Evolutionary conservation across 2,797 vertebrate species (phyloP).

Genomic region (Tapera naevia): DNA sequence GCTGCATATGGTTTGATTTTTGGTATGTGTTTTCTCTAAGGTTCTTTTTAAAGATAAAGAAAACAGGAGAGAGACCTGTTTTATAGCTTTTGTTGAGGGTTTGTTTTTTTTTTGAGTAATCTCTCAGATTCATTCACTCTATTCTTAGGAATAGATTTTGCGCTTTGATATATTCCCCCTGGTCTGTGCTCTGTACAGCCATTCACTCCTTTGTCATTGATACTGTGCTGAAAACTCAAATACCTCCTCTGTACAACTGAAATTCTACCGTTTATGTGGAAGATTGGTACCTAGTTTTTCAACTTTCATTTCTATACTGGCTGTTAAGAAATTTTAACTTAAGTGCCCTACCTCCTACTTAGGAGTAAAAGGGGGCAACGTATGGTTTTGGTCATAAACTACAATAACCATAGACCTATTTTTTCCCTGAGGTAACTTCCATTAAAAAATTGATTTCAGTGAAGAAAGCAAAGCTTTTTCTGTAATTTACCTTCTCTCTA

Average conservation of each 20-base stretch:
- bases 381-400: background rate
- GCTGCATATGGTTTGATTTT: background rate
- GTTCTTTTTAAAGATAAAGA: background rate
- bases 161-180: background rate
- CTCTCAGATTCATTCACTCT: background rate
- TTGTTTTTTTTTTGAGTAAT: background rate
- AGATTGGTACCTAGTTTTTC: background rate
- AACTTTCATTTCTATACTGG: background rate
- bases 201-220: background rate
- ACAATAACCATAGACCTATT: background rate
- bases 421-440: background rate
- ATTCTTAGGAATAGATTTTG: background rate
- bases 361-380: background rate
- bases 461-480: background rate
- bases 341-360: background rate
- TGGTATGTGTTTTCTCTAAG: background rate
- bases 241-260: background rate
- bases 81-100: background rate
- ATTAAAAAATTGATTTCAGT: background rate
- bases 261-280: background rate
- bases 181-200: background rate
- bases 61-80: background rate
- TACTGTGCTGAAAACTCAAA: background rate
- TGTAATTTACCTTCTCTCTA: background rate
- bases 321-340: background rate